Conservation (phyloP, 1,140 invertebrate genomes). For the Drosophila rhopaloa region DNA sequence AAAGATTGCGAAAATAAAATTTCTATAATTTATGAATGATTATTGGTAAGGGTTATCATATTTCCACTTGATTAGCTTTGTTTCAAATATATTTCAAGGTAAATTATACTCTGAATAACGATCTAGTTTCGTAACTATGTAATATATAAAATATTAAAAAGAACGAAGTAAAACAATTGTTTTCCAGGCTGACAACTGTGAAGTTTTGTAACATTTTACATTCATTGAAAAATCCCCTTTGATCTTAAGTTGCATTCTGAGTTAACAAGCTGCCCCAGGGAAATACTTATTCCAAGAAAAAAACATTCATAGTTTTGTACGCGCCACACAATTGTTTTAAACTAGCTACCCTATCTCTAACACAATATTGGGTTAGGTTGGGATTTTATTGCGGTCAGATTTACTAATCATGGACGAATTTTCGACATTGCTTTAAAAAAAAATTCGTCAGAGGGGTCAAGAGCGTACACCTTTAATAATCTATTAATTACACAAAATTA, state of each 20-base stretch:
- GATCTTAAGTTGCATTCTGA: constrained; percentile 6
- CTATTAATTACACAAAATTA: background rate
- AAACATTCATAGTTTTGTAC: background rate
- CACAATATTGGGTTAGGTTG: constrained; percentile 17
- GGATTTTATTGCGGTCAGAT: constrained; percentile 5
- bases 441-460: background rate
- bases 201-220: background rate
- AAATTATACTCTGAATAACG: too few species aligned
- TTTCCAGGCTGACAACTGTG: background rate
- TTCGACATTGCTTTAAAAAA: constrained; percentile 8
- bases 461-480: constrained; percentile 8
- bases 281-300: background rate
- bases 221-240: background rate
- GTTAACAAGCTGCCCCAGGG: background rate
- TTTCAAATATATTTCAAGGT: too few species aligned
- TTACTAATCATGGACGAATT: constrained; percentile 8
- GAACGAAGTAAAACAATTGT: too few species aligned
- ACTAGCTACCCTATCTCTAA: background rate
- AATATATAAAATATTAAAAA: background rate
- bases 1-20: constrained; percentile 1
- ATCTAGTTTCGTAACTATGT: too few species aligned
- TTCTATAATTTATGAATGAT: constrained; percentile 19
- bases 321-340: background rate
- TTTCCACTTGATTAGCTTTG: background rate
- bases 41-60: background rate